Evolutionary conservation across 2,113 vertebrate genomes (phyloP).

Genomic region (Spea multiplicata): DNA sequence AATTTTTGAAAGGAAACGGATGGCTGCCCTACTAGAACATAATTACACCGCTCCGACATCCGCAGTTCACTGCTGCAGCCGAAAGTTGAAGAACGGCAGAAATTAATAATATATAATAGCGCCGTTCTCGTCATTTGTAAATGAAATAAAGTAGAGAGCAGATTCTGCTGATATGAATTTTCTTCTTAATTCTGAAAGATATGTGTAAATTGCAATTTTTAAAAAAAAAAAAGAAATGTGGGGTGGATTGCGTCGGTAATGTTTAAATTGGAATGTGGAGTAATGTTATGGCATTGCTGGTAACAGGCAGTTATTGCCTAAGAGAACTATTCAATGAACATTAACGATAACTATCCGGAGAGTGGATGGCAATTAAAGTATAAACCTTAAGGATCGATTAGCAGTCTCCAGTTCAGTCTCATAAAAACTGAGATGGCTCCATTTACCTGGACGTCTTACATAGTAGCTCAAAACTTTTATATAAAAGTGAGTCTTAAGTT

Average conservation of each 20-base stretch:
- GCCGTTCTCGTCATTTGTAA: conserved; percentile 98
- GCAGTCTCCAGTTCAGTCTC: conserved; percentile 2
- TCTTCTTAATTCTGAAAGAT: conserved; percentile 76
- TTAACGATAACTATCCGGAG: conserved; percentile 26
- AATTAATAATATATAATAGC: conserved; percentile 99
- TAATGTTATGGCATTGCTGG: conserved; percentile 34
- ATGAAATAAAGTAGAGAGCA: conserved; percentile 95
- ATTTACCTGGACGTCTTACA: conserved; percentile 1
- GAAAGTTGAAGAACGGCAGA: conserved; percentile 84
- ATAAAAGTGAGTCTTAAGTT: not conserved
- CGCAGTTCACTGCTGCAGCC: conserved; percentile 79
- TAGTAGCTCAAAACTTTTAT: not conserved
- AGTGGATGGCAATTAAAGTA: conserved; percentile 17
- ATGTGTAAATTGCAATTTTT: conserved; percentile 77
- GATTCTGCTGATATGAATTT: conserved; percentile 83
- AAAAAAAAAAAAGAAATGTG: conserved; percentile 43
- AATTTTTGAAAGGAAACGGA: conserved; percentile 99
- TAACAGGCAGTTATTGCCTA: conserved; percentile 54
- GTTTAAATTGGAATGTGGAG: conserved; percentile 47
- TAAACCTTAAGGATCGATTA: conserved; percentile 23
- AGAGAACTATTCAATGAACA: conserved; percentile 23
- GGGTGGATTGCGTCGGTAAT: conserved; percentile 69
- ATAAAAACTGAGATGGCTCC: conserved; percentile 10
- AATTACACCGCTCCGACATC: conserved; percentile 97
- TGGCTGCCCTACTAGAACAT: conserved; percentile 98